Evolutionary conservation across 2,113 vertebrate species (phyloP).

Genomic region (Hippolais icterina): DNA sequence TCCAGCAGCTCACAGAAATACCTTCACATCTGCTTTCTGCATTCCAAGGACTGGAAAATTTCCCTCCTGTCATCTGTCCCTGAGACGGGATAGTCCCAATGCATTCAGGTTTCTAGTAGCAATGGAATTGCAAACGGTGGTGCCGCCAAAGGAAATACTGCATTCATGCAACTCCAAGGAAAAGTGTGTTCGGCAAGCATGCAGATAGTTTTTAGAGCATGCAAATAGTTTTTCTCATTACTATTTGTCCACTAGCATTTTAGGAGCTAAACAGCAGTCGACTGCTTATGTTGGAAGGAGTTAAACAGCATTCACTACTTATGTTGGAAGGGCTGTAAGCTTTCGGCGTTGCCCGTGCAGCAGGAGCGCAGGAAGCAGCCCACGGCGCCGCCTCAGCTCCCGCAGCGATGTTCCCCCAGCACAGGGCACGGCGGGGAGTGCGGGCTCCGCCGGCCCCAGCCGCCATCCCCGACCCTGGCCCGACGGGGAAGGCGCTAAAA

Average conservation of each 20-base stretch:
- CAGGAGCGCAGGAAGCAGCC: neutral
- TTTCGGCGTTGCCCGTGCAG: rapidly evolving
- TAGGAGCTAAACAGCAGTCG: neutral
- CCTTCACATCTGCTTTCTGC: constrained; percentile 29
- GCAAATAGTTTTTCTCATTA: neutral
- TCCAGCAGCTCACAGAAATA: neutral
- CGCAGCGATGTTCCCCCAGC: too few species aligned
- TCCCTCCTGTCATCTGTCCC: neutral
- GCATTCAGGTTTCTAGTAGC: neutral
- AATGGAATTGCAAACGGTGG: neutral
- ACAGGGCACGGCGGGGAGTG: neutral
- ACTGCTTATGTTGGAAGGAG: neutral
- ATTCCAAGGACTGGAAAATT: constrained; percentile 30
- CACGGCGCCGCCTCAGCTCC: neutral
- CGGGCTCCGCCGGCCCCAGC: neutral
- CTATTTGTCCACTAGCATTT: too few species aligned
- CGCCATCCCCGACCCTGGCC: neutral
- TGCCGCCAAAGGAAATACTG: neutral
- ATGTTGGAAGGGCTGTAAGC: rapidly evolving
- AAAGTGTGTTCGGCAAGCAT: rapidly evolving
- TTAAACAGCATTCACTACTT: neutral
- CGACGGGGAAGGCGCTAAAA: rapidly evolving
- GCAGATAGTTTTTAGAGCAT: rapidly evolving
- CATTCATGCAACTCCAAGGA: rapidly evolving
- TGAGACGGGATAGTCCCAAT: neutral